Percentiles rank a stretch among this genome's conserved stretches.
Conservation (phyloP, 2,888 invertebrate species). For the Priocnemis perturbator region DNA sequence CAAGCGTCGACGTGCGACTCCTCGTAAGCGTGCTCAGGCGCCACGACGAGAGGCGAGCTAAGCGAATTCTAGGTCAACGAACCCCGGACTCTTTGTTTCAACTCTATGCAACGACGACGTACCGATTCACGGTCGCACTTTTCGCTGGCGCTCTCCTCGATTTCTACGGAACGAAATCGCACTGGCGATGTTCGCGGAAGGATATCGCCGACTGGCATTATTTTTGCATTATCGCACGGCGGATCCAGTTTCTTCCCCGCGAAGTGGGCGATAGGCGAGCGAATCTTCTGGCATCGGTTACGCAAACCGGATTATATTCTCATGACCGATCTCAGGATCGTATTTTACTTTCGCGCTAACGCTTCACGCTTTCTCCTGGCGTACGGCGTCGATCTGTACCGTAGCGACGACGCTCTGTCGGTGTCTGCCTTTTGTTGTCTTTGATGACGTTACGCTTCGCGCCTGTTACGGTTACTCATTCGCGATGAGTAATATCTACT, state of each 20-base stretch:
- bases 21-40: constrained; percentile 35
- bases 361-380: constrained; percentile 9
- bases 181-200: background rate
- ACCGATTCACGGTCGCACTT: constrained; percentile 9
- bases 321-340: constrained; percentile 7
- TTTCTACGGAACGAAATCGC: background rate
- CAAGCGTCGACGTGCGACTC: constrained; percentile 18
- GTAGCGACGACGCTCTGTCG: background rate
- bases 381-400: background rate
- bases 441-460: too few species aligned
- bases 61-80: constrained; percentile 7
- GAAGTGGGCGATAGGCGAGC: background rate
- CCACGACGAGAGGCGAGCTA: constrained; percentile 6
- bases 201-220: too few species aligned
- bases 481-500: constrained; percentile 32
- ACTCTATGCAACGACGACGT: background rate
- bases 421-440: background rate
- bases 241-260: background rate
- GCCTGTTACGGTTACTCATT: constrained; percentile 35
- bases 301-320: background rate
- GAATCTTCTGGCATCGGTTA: background rate
- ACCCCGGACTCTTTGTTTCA: constrained; percentile 1
- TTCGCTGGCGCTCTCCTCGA: background rate
- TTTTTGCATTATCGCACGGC: too few species aligned
- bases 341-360: constrained; percentile 3